Evolutionary conservation across 2,797 vertebrate genomes (phyloP), one percentile per base, ranked within the genome.

Genomic region (Syngnathus acus): DNA sequence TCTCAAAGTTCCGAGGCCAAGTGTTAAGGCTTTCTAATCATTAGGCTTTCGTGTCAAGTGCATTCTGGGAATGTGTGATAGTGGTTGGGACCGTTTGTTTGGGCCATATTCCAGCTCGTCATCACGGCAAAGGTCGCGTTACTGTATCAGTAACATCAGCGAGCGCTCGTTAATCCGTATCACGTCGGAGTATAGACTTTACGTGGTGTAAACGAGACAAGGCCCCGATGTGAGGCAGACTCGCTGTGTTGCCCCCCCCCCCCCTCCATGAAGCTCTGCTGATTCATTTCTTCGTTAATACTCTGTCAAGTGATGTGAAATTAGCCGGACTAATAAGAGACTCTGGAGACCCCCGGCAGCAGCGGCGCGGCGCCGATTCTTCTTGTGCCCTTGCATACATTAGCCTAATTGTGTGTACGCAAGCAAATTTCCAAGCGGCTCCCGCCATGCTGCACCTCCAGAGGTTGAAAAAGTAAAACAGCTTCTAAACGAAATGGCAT

Each of bases 271-370:
- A 67, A 69, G 69, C 72, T 68, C 70, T 73, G 75, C 66, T 76
- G 70, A 75, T 79, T 73, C 78, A 78, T 77, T 81, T 80, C 78
- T 75, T 71, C 78, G 78, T 83, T 73, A 78, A 83, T 82, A 82
- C 68, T 73, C 79, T 67, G 72, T 85, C 78, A 86, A 82, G 82
- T 80, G 65, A 86, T 78, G 75, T 82, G 76, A 83, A 85, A 88
- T 86, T 79, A 87, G 67, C 72, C 60, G 23, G 72, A 82, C 78
- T 84, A 83, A 85, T 84, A 76, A 75, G 76, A 77, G 80, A 70
- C 83, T 77, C 83, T 72, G 63, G 79, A 79, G 82, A 76, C 69
- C 73, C 61, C 62, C 67, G 47, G 38, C 48, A 53, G 70, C 48
- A 72, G 70, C 69, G 65, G 78, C 70, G 45, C 64, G 1, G 62